Percentiles rank a stretch among this genome's conserved stretches.
Conservation (phyloP, 92 coral and sea anemone species). For the Porites divaricata region DNA sequence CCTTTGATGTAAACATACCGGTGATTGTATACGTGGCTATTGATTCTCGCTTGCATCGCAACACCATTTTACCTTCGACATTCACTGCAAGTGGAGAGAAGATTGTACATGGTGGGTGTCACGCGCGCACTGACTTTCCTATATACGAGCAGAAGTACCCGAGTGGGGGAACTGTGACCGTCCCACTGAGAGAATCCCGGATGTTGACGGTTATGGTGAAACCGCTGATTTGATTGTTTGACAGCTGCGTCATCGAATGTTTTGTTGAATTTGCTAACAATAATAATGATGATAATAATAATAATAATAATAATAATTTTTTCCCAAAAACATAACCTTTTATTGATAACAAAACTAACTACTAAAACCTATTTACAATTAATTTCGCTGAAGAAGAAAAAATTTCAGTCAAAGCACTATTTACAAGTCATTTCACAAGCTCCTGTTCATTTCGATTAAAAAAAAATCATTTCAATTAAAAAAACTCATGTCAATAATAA, state of each 20-base stretch:
- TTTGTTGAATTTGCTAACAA: no score
- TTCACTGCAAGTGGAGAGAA: slow-evolving; percentile 82
- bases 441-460: no score
- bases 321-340: no score
- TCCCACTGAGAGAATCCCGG: slow-evolving; percentile 60
- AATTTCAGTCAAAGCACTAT: no score
- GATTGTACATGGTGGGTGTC: slow-evolving; percentile 91
- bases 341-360: no score
- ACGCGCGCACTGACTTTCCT: slow-evolving; percentile 73
- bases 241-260: neutral
- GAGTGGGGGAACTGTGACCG: slow-evolving; percentile 67
- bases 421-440: no score
- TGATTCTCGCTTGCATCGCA: slow-evolving; percentile 68
- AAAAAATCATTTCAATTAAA: no score
- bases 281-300: no score
- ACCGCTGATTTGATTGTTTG: slow-evolving; percentile 36
- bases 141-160: slow-evolving; percentile 61
- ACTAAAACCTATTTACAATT: no score
- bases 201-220: slow-evolving; percentile 88
- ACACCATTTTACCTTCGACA: slow-evolving; percentile 44
- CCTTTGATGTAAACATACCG: slow-evolving; percentile 73
- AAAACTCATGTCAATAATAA: no score
- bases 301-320: no score
- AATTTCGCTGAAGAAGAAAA: no score
- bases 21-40: slow-evolving; percentile 79